Evolutionary conservation across 1,140 invertebrate genomes (phyloP).

Genomic region (Globodera rostochiensis): DNA sequence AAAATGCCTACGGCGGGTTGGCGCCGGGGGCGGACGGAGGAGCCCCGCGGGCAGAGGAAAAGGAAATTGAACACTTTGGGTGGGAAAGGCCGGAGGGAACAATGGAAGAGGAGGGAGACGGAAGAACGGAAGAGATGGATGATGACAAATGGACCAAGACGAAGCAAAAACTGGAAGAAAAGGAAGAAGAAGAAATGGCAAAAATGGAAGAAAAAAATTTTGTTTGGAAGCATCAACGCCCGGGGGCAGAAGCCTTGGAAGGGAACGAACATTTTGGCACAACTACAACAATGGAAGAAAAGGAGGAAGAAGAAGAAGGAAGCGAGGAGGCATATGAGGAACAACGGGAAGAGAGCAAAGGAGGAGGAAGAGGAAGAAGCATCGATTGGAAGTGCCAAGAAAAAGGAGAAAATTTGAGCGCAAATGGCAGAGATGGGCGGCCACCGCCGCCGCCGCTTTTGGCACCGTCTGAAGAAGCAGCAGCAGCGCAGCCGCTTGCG

Average conservation of each 20-base stretch:
- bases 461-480: too few species aligned
- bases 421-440: too few species aligned
- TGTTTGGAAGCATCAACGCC: not conserved
- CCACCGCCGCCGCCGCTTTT: too few species aligned
- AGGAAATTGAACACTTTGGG: not conserved
- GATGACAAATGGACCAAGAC: not conserved
- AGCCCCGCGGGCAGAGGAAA: not conserved
- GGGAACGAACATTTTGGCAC: slow-evolving; percentile 17
- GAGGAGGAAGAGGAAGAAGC: not conserved
- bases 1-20: not conserved
- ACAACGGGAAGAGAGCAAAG: not conserved
- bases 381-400: not conserved
- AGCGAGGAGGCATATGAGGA: not conserved
- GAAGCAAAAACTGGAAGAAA: slow-evolving; percentile 21
- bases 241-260: not conserved
- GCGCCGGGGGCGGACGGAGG: not conserved
- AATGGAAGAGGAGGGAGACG: not conserved
- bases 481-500: not conserved
- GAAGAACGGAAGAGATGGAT: slow-evolving; percentile 9
- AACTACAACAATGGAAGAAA: not conserved
- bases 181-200: slow-evolving; percentile 9
- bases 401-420: not conserved
- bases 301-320: slow-evolving; percentile 10
- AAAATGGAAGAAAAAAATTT: not conserved
- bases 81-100: too few species aligned